Base-by-base conservation (phyloP, 2,113 vertebrate genomes). In the Pseudolaguvia tuberculata region DNA sequence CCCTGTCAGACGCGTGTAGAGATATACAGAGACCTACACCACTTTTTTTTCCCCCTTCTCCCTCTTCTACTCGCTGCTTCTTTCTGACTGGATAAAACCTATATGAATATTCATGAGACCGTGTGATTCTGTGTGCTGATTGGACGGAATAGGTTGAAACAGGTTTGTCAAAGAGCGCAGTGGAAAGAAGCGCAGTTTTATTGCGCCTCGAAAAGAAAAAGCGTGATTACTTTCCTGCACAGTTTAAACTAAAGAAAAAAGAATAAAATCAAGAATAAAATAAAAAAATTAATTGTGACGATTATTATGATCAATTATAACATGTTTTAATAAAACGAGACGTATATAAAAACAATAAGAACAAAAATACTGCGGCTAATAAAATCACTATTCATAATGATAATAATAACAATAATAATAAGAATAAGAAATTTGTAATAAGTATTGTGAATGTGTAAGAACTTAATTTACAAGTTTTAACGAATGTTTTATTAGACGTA, bases 71-170 rank as follows among this genome's bases (percentile, higher is more conserved):
- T 59, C 66, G 74, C 39, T 66, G 63, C 63, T 23, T 50, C 57
- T 25, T 62, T 76, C 74, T 79, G 84, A 89, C 88, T 89, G 88
- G 90, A 39, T 35, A 50, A 70, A 70, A 53, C 0, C 1, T 0
- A 47, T 4, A 69, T 80, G 80, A 74, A 83, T 86, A 83, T 83
- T 81, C 70, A 80, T 55, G 9, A 84, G 85, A 79, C 81, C 10
- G 13, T 84, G 75, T 82, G 78, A 1, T 76, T 79, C 70, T 39
- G 51, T n/a, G 4, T 78, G 78, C 50, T 80, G 42, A 88, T 87
- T 88, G 87, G 88, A 57, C 71, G 47, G 14, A 10, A 55, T 12
- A 39, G 21, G 27, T 70, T 42, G 27, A 50, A 5, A 3, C 15
- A 15, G 8, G 0, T 27, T 18, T 15, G 25, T 23, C 3, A 15